These are phyloP conservation scores for Asbolus verrucosus DNA, from an alignment of 1,140 invertebrate species.

Conservation along the genomic window DNA sequence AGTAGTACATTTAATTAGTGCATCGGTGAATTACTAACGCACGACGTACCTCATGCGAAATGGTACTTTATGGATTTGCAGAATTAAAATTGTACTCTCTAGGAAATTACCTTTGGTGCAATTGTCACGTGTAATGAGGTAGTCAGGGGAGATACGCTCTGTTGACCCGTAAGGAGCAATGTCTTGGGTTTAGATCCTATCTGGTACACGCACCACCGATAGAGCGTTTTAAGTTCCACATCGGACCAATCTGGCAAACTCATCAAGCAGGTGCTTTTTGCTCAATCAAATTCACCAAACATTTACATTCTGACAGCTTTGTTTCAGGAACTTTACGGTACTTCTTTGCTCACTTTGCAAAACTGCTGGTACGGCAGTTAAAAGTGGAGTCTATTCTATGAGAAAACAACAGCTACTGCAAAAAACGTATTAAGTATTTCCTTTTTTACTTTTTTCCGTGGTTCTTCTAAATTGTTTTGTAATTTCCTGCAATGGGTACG, in stretches of 20 bases:
- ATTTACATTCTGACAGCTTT: not conserved
- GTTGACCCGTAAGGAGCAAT: conserved; percentile 55
- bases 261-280: conserved; percentile 31
- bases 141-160: conserved; percentile 56
- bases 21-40: too few relatives aligned
- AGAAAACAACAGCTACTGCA: not conserved
- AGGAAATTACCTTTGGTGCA: conserved; percentile 52
- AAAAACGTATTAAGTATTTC: not conserved
- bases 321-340: too few relatives aligned
- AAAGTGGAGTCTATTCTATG: too few relatives aligned
- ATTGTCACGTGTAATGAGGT: conserved; percentile 59
- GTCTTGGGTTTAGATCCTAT: conserved; percentile 48
- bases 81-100: conserved; percentile 25
- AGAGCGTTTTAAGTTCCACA: conserved; percentile 44
- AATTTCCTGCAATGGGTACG: not conserved
- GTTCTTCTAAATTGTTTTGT: not conserved
- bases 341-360: too few relatives aligned
- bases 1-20: too few relatives aligned
- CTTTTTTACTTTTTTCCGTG: not conserved
- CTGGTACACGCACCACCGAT: conserved; percentile 50
- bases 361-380: too few relatives aligned
- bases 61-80: conserved; percentile 31
- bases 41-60: not conserved
- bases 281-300: conserved; percentile 1
- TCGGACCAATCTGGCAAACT: conserved; percentile 27